Evolutionary conservation across 2,888 invertebrate species (phyloP), one percentile per base, ranked within the genome.

Genomic region (Beris chalybata): DNA sequence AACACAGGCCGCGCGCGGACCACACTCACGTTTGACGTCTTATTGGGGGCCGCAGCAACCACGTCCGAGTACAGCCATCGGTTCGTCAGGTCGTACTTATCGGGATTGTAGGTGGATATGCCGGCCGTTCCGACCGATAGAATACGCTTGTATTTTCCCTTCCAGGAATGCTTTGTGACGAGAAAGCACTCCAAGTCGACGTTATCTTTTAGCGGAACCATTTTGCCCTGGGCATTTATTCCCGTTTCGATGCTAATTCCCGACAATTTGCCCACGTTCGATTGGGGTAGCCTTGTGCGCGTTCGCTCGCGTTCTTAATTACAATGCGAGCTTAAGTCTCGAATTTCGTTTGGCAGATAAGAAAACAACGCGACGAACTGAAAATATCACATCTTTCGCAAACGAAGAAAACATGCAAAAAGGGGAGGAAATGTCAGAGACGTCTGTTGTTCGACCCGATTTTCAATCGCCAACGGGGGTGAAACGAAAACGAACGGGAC

Each of bases 141-240:
- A 75, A 99, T 93, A 74, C 99, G 86, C 81, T 96, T 97, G 83
- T 99, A 99, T 91, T 94, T 97, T 79, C 98, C 99, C 82, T 96
- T 97, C 98, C 98, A 99, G 31, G 93, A 95, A 81, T 97, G 96
- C 83, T 99, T 99, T 44, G 93, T 96, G 77, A 97, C 96, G 77
- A 95, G 88, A 83, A 95, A 99, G 78, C 97, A 97, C 72, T 95
- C 93, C 79, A 97, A 87, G 88, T 99, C 98, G 77, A 91, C 89
- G 84, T 97, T 97, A 82, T 96, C 95, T 83, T 92, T 79, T 31
- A 71, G 57, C 48, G 71, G 71, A 29, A 71, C 65, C 71, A 71
- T 71, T 58, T 66, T 68, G 44, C 38, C 29, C 29, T 30, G 31
- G 11, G 22, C 58, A 58, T 58, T 12, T 11, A 58, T 58, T 58